phyloP scores from a whole-genome alignment of 2,797 vertebrate species.

The Pelodytes ibericus region DNA sequence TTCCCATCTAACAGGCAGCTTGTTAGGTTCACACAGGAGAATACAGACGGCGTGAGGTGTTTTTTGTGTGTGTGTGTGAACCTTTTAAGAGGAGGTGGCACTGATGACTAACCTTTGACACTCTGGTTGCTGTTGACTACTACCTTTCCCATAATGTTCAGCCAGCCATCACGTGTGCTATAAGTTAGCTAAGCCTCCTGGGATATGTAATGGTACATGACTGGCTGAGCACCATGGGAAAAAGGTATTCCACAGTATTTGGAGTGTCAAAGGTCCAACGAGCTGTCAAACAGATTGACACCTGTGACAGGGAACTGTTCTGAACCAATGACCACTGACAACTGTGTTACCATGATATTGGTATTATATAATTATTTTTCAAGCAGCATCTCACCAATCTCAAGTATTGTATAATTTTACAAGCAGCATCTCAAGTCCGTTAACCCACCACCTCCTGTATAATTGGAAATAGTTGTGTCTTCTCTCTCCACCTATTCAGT shows the following conservation, averaged over 20 bases:
- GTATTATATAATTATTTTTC: conserved; percentile 4
- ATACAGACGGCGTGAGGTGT: conserved; percentile 36
- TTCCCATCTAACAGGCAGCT: conserved; percentile 53
- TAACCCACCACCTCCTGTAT: neutral
- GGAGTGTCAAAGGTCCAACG: conserved; percentile 20
- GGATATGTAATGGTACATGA: too few species aligned
- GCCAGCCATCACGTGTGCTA: too few species aligned
- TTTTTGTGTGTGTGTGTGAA: conserved; percentile 13
- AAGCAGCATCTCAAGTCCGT: neutral
- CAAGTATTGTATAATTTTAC: conserved; percentile 4
- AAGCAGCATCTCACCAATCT: neutral
- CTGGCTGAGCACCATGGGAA: too few species aligned
- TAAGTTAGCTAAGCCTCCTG: too few species aligned
- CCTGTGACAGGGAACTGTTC: conserved; percentile 10
- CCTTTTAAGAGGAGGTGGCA: neutral
- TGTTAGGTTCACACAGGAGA: conserved; percentile 54
- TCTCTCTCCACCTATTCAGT: neutral
- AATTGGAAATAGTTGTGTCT: neutral
- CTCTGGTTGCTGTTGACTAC: too few species aligned
- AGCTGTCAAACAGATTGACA: conserved; percentile 12
- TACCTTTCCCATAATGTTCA: too few species aligned
- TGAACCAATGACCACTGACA: conserved; percentile 11
- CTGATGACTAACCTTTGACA: too few species aligned
- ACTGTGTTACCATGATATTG: neutral
- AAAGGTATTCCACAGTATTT: too few species aligned